Percentiles rank a stretch among this genome's conserved stretches.
These are phyloP conservation scores for Menura novaehollandiae DNA, from an alignment of 2,113 vertebrate species.

Conservation along the genomic window DNA sequence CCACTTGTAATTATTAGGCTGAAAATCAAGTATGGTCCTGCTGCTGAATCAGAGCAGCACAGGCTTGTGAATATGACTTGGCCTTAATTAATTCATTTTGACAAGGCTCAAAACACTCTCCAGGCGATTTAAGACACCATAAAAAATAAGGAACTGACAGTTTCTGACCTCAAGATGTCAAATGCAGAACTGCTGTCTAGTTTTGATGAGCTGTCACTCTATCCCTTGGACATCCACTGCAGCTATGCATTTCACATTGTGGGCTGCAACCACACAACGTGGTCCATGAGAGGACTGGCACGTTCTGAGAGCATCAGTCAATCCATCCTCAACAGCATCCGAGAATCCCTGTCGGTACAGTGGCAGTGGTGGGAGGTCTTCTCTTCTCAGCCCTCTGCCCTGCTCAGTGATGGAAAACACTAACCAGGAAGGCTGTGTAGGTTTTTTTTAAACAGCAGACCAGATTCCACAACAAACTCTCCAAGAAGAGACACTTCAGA, in stretches of 20 bases:
- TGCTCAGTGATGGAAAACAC: not conserved
- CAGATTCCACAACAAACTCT: not conserved
- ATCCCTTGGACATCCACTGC: not conserved
- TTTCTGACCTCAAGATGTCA: slow-evolving; percentile 28
- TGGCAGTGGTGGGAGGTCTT: not conserved
- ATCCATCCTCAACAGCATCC: not conserved
- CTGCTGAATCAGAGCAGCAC: slow-evolving; percentile 15
- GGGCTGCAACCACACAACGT: not conserved
- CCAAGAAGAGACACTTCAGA: not conserved
- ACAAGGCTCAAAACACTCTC: slow-evolving; percentile 40
- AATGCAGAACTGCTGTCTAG: not conserved
- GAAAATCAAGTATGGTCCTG: not conserved
- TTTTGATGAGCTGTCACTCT: not conserved
- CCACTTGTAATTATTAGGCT: not conserved
- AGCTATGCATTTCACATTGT: not conserved
- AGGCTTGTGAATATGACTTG: not conserved
- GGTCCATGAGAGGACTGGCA: not conserved
- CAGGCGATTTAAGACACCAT: not conserved
- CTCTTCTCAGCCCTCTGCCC: not conserved
- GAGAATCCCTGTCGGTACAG: not conserved
- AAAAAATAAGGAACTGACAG: slow-evolving; percentile 18
- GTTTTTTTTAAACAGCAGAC: not conserved
- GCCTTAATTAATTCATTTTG: slow-evolving; percentile 27
- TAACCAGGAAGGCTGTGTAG: not conserved
- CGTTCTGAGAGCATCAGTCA: not conserved